These are phyloP conservation scores for Phortica variegata DNA, from an alignment of 1,140 invertebrate species.

Conservation along the genomic window DNA sequence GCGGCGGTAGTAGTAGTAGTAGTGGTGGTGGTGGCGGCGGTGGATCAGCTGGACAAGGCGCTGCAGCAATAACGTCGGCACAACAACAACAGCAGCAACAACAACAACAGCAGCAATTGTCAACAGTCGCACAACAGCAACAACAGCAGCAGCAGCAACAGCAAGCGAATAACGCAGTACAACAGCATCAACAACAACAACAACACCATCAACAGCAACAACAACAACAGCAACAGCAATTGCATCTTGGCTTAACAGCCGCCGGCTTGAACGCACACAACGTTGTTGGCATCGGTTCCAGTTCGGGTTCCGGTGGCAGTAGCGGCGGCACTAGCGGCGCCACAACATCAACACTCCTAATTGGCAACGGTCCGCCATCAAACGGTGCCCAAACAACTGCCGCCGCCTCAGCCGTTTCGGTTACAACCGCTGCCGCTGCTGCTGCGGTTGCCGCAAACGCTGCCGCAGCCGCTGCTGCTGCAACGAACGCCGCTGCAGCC, in stretches of 20 bases:
- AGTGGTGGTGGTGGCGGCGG: constrained; percentile 2
- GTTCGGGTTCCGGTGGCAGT: constrained; percentile 1
- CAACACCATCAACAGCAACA: constrained; percentile 28
- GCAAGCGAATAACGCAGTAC: constrained; percentile 4
- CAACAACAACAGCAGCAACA: constrained; percentile 34
- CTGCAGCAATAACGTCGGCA: constrained; percentile 5
- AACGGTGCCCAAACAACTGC: constrained; percentile 56
- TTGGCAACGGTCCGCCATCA: constrained; percentile 41
- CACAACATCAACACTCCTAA: constrained; percentile 33
- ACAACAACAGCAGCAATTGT: constrained; percentile 27
- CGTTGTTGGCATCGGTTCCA: constrained; percentile 16
- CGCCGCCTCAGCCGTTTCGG: constrained; percentile 50
- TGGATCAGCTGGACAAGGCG: constrained; percentile 51
- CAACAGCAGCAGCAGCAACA: constrained; percentile 23
- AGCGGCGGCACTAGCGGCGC: not conserved
- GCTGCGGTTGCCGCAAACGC: constrained; percentile 20
- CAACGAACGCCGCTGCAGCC: constrained; percentile 45
- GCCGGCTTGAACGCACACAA: constrained; percentile 28
- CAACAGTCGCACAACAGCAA: constrained; percentile 10
- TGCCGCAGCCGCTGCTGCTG: constrained; percentile 14
- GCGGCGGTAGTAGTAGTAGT: too few relatives aligned
- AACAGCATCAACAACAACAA: constrained; percentile 32
- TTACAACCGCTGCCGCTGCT: constrained; percentile 21
- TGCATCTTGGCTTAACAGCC: constrained; percentile 14
- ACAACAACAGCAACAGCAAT: constrained; percentile 22